Conservation (phyloP, 2,797 vertebrate species). For the Xerus rutilus region DNA sequence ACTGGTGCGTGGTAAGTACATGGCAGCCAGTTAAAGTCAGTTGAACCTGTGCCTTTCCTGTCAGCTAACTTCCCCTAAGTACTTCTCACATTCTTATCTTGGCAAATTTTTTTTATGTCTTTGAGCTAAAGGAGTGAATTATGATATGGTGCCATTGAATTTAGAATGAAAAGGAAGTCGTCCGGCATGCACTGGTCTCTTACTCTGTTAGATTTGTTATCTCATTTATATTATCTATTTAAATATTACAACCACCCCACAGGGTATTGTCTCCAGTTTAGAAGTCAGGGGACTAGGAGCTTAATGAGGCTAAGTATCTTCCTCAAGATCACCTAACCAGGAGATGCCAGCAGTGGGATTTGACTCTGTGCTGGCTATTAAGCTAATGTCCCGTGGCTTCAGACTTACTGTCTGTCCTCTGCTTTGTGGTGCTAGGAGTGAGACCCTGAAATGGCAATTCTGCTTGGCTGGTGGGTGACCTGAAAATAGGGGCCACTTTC, state of each 20-base stretch:
- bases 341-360: neutral
- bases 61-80: neutral
- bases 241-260: neutral
- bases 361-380: neutral
- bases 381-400: neutral
- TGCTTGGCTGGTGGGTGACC: neutral
- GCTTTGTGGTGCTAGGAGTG: neutral
- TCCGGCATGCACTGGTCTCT: neutral
- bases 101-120: neutral
- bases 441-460: neutral
- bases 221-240: neutral
- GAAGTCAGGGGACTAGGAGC: neutral
- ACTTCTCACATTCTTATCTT: neutral
- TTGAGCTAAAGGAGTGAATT: conserved; percentile 22
- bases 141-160: neutral
- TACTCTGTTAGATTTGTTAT: neutral
- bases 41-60: neutral
- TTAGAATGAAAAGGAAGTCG: neutral
- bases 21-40: neutral
- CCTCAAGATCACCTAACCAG: neutral
- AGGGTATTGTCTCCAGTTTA: neutral
- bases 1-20: rapidly evolving
- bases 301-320: neutral
- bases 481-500: neutral
- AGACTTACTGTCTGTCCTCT: neutral